Evolutionary conservation across 1,140 invertebrate genomes (phyloP).

Genomic region (Zaprionus ghesquierei): DNA sequence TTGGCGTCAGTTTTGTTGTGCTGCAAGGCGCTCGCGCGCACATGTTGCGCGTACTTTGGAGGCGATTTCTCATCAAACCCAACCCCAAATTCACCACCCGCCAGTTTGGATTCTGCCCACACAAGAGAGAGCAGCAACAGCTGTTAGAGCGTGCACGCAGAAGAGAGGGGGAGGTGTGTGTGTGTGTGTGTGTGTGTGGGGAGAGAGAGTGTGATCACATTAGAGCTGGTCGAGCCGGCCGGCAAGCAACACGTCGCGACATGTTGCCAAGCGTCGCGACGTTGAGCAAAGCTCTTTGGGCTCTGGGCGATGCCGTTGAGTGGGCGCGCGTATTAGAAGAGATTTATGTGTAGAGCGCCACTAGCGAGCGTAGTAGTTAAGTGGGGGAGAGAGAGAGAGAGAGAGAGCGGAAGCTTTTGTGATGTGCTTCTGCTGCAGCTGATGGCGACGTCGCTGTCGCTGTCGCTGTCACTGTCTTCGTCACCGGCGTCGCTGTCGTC

Average conservation of each 20-base stretch:
- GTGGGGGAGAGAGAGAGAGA: conserved; percentile 13
- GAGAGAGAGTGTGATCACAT: background rate
- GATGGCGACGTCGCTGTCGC: conserved; percentile 8
- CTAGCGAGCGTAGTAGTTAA: too few relatives aligned
- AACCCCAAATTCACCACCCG: too few relatives aligned
- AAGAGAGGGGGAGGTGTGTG: too few relatives aligned
- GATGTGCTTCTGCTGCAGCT: conserved; percentile 28
- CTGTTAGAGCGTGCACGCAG: conserved; percentile 11
- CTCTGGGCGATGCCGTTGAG: conserved; percentile 13
- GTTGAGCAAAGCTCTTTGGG: conserved; percentile 22
- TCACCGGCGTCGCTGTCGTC: background rate
- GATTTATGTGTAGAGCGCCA: conserved; percentile 46
- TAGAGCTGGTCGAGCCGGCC: conserved; percentile 7
- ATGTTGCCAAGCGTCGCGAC: conserved; percentile 25
- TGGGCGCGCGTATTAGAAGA: conserved; percentile 52
- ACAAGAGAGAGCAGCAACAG: conserved; percentile 17
- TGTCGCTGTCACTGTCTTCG: too few relatives aligned
- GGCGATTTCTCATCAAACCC: background rate
- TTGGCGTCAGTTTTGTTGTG: background rate
- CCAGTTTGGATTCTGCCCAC: background rate
- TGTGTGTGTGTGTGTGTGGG: background rate
- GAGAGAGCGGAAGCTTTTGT: conserved; percentile 18
- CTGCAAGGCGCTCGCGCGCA: background rate
- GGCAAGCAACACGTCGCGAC: conserved; percentile 32
- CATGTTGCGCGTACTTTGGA: too few relatives aligned